Base-by-base conservation (phyloP, 1,140 invertebrate species). In the Scylla paramamosain region DNA sequence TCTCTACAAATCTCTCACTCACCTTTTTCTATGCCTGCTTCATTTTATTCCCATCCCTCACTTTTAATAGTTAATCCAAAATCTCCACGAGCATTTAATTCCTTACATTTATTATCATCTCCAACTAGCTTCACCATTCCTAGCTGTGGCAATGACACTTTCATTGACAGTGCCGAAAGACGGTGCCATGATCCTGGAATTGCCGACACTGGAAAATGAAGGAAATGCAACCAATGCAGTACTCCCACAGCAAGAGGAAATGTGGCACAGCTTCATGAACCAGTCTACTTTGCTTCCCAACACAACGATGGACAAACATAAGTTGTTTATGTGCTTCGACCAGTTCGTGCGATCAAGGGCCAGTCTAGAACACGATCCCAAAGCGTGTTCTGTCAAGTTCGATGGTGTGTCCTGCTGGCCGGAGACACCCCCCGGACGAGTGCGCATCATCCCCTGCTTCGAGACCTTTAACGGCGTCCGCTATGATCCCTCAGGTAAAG, bases 351-450 rank as follows among this genome's bases (percentile, higher is more conserved):
- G 28, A 12, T 31, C 52, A 20, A 32, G 16, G 14, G 20, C 39
- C 32, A n/a, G 82, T 10, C 84, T 46, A 0, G 31, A 87, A 31
- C 45, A 46, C 16, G 87, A 59, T 14, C 91, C 93, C 2, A 20
- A 31, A 12, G 86, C 48, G 25, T 97, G 97, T 95, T 96, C 96
- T 59, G 96, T 95, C 2, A 97, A 97, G 77, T 98, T 97, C 97
- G 98, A 99, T 97, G 97, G 97, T 4, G 96, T 98, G 3, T 97
- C 98, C 0, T 99, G 98, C 96, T 99, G 98, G 98, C 98, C 98
- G 0, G 97, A 97, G 0, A 98, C 98, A 0, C 97, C 97, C 0
- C 97, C 97, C 82, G 98, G 98, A n/a, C 97, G 97, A 0, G 96
- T 97, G 32, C 98, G 98, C 0, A 96, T 97, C 0, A 97, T 98